These are phyloP conservation scores for Microcebus lehilahytsara DNA, from an alignment of 2,113 vertebrate species.

Conservation along the genomic window DNA sequence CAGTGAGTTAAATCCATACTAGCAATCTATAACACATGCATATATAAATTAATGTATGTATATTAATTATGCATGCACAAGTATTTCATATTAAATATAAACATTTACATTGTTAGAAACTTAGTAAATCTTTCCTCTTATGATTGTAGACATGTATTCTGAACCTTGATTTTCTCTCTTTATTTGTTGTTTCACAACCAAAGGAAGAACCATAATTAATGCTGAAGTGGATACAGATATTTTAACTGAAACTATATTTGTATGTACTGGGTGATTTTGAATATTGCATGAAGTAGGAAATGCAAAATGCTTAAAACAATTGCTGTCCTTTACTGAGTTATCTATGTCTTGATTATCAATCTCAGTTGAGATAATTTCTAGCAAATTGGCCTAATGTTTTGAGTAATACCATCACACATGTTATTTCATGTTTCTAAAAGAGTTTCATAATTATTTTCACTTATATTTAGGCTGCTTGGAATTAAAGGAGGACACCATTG, in stretches of 20 bases:
- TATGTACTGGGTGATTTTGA: neutral
- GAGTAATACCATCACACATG: neutral
- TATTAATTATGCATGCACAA: neutral
- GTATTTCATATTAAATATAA: neutral
- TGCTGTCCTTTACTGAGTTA: neutral
- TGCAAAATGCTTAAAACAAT: neutral
- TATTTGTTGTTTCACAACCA: neutral
- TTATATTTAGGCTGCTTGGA: conserved; percentile 84
- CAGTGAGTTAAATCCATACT: neutral
- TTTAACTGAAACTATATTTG: neutral
- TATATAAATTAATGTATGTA: neutral
- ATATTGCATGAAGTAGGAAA: neutral
- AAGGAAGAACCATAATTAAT: neutral
- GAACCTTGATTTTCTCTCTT: neutral
- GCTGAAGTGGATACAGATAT: neutral
- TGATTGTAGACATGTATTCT: neutral
- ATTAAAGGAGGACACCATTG: conserved; percentile 88
- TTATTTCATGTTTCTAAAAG: neutral
- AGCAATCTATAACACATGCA: neutral
- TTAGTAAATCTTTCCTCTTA: neutral
- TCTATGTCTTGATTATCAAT: neutral
- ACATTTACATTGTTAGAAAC: neutral
- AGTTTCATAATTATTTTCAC: neutral
- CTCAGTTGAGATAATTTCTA: neutral
- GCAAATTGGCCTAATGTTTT: neutral